Percentiles rank a stretch among this genome's conserved stretches.
Evolutionary conservation across 2,888 invertebrate species (phyloP).

Genomic region (Steinernema scapterisci): DNA sequence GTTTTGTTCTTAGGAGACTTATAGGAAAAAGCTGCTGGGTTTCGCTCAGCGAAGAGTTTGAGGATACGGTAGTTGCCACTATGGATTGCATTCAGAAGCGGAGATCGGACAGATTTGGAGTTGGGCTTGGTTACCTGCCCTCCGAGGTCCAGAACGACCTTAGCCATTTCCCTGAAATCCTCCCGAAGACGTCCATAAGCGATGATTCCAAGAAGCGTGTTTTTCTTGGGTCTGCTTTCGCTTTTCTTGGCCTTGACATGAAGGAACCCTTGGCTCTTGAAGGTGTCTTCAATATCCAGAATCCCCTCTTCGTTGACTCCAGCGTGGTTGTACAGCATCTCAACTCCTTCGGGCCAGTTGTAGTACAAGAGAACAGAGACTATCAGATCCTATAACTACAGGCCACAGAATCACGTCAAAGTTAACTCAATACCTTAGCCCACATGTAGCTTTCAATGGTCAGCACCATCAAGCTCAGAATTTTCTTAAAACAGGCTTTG

Average conservation of each 20-base stretch:
- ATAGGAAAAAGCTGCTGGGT: background rate
- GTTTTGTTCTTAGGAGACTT: background rate
- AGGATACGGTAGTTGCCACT: background rate
- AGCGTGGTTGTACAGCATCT: background rate
- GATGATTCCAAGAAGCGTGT: background rate
- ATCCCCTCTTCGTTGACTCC: background rate
- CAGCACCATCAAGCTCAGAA: background rate
- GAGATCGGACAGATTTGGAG: background rate
- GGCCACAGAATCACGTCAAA: background rate
- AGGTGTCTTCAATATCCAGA: background rate
- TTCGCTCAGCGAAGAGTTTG: background rate
- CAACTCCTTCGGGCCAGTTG: background rate
- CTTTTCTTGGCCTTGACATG: background rate
- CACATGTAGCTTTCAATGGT: background rate
- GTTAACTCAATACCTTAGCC: background rate
- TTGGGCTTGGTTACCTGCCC: background rate
- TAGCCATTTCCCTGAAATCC: background rate
- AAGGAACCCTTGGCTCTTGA: background rate
- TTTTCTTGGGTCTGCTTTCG: background rate
- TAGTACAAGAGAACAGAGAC: background rate
- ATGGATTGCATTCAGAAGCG: background rate
- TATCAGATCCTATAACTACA: background rate
- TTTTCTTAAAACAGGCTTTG: background rate
- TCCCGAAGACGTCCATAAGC: slow-evolving; percentile 3
- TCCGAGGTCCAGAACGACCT: background rate